Evolutionary conservation across 2,888 invertebrate genomes (phyloP).

Genomic region (Ectemnius lituratus): DNA sequence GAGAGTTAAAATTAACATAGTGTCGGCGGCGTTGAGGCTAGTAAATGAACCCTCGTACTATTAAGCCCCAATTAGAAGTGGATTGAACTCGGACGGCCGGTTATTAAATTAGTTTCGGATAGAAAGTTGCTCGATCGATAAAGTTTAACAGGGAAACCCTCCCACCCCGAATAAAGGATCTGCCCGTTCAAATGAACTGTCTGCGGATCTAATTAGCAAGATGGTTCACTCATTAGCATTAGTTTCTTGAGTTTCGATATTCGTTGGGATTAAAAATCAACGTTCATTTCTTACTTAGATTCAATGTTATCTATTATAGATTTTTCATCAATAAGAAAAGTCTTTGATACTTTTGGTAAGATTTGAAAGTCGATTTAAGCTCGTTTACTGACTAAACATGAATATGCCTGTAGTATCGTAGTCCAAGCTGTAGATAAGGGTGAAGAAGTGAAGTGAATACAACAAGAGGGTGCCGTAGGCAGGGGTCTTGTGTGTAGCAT

Average conservation of each 20-base stretch:
- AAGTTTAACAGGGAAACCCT: neutral
- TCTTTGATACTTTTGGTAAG: neutral
- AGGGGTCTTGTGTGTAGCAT: conserved; percentile 73
- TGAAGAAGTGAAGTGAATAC: conserved; percentile 74
- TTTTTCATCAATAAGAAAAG: conserved; percentile 1
- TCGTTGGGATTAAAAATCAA: neutral
- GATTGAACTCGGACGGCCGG: conserved; percentile 1
- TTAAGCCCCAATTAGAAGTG: conserved; percentile 4
- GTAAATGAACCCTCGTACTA: neutral
- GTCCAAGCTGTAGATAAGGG: conserved; percentile 72
- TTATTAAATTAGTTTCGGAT: conserved; percentile 6
- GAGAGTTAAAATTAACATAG: conserved; percentile 1
- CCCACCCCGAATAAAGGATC: neutral
- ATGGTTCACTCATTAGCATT: neutral
- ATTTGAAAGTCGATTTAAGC: conserved; percentile 37
- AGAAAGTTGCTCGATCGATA: conserved; percentile 8
- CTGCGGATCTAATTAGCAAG: neutral
- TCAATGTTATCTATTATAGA: too few species aligned
- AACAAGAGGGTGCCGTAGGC: conserved; percentile 69
- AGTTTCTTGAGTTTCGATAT: neutral
- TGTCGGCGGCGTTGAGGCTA: neutral
- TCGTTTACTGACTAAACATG: conserved; percentile 59
- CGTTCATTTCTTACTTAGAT: too few species aligned
- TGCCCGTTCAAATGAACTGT: neutral
- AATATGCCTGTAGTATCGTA: conserved; percentile 68